Conservation (phyloP, 2,888 invertebrate genomes). For the Nomada ruficornis region DNA sequence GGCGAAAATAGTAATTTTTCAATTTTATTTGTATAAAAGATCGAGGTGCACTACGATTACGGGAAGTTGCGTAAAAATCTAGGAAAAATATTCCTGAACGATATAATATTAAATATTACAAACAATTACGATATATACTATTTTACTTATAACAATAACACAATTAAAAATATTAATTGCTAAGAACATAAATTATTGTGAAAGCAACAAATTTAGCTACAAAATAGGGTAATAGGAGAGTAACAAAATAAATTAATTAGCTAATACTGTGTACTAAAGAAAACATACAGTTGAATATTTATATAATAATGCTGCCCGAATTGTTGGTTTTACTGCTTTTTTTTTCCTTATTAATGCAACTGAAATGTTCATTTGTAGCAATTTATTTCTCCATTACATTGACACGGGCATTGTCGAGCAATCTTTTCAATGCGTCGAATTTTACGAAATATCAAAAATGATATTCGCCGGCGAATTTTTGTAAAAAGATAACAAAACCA, state of each 20-base stretch:
- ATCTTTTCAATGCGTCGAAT: too few relatives aligned
- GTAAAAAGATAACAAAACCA: background rate
- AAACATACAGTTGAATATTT: constrained; percentile 80
- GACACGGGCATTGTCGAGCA: too few relatives aligned
- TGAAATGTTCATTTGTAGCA: background rate
- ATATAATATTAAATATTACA: constrained; percentile 76
- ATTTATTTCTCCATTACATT: background rate
- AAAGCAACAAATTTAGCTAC: constrained; percentile 79
- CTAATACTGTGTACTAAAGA: constrained; percentile 78
- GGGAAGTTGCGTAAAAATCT: constrained; percentile 65
- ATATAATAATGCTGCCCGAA: constrained; percentile 78
- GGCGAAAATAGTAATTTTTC: constrained; percentile 48
- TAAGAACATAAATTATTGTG: constrained; percentile 81
- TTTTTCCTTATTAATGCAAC: background rate
- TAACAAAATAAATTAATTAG: constrained; percentile 83
- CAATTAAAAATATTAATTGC: constrained; percentile 77
- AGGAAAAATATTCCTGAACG: constrained; percentile 74
- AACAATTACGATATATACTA: constrained; percentile 79
- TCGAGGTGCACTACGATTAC: constrained; percentile 70
- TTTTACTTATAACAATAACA: constrained; percentile 80
- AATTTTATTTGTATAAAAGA: constrained; percentile 23
- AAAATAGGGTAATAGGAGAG: constrained; percentile 83
- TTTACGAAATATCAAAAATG: too few relatives aligned
- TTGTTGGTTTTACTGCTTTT: constrained; percentile 77
- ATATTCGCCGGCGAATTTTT: too few relatives aligned